These are phyloP conservation scores for Anas bernieri DNA, from an alignment of 2,797 vertebrate species.

Conservation along the genomic window DNA sequence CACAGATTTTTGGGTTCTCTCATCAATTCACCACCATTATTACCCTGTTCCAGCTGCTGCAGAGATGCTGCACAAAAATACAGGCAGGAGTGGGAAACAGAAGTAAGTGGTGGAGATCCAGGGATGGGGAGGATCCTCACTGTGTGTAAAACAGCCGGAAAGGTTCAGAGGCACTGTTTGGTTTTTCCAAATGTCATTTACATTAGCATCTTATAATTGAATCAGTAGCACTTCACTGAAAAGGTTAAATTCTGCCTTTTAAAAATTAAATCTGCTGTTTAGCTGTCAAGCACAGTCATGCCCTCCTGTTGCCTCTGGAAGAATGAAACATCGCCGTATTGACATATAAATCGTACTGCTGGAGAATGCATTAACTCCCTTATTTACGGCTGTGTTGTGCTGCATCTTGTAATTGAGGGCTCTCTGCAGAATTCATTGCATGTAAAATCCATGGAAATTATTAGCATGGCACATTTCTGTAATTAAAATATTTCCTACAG, in stretches of 20 bases:
- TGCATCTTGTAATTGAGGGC: slow-evolving; percentile 11
- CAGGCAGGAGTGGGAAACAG: background rate
- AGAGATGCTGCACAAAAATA: background rate
- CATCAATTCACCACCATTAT: background rate
- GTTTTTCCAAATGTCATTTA: slow-evolving; percentile 4
- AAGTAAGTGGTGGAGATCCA: background rate
- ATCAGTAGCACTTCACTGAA: slow-evolving; percentile 15
- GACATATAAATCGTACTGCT: slow-evolving; percentile 3
- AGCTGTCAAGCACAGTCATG: background rate
- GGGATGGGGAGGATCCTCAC: background rate
- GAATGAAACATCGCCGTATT: background rate
- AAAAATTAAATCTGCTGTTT: slow-evolving; percentile 10
- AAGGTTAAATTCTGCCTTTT: slow-evolving; percentile 58
- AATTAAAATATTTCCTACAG: background rate
- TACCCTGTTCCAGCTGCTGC: background rate
- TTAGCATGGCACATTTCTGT: background rate
- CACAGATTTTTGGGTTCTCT: background rate
- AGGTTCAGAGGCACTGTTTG: background rate
- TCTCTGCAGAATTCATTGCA: background rate
- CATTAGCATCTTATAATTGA: slow-evolving; percentile 4
- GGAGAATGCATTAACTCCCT: background rate
- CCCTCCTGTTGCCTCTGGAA: slow-evolving; percentile 26
- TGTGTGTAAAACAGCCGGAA: background rate
- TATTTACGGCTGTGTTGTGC: slow-evolving; percentile 6
- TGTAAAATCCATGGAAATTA: slow-evolving; percentile 7